These are phyloP conservation scores for Aelia acuminata DNA, from an alignment of 2,888 invertebrate species.

Conservation along the genomic window DNA sequence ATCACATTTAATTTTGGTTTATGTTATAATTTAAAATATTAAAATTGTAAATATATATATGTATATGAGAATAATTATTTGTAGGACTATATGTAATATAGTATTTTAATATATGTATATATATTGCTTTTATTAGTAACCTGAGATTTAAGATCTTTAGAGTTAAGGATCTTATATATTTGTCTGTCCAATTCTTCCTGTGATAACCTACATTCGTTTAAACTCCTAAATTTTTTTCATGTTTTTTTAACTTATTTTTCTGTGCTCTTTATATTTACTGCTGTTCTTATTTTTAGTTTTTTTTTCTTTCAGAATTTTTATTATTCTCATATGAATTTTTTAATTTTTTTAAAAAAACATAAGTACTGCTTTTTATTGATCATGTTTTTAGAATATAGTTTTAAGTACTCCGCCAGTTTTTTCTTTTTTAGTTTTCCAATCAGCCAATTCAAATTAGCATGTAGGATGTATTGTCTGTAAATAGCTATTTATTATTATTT, in stretches of 20 bases:
- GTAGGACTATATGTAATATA: conserved; percentile 39
- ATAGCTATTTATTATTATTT: background rate
- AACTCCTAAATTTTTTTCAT: background rate
- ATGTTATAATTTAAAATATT: conserved; percentile 6
- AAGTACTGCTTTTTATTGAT: background rate
- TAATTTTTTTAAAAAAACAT: background rate
- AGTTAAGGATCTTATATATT: background rate
- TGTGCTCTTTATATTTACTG: background rate
- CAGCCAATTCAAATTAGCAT: background rate
- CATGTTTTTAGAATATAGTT: background rate
- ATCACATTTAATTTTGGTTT: conserved; percentile 16
- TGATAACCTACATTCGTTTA: background rate
- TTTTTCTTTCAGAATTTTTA: background rate
- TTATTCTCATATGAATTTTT: background rate
- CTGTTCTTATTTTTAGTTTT: background rate
- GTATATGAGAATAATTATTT: conserved; percentile 37
- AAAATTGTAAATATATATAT: conserved; percentile 25
- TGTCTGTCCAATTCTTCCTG: background rate
- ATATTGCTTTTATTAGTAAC: conserved; percentile 23
- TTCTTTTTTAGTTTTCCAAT: background rate
- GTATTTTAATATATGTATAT: conserved; percentile 37
- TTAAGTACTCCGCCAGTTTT: background rate
- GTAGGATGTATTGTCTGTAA: background rate
- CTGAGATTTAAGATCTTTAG: background rate
- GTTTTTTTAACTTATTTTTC: background rate